Conservation (phyloP, 1,140 invertebrate genomes). For the Onthophagus taurus region DNA sequence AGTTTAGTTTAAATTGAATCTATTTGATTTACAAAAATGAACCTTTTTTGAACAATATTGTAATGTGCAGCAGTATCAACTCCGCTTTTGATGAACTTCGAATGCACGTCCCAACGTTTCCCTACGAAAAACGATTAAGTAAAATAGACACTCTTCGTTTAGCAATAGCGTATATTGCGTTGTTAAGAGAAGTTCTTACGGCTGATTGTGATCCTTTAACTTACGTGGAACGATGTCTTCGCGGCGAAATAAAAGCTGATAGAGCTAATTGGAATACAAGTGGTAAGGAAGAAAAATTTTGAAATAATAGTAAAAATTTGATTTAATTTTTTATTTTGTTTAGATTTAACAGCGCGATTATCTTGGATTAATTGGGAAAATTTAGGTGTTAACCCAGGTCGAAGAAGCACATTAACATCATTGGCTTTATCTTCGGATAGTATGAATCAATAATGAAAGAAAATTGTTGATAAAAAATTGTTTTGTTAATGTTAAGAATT, state of each 20-base stretch:
- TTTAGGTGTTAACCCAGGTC: slow-evolving; percentile 82
- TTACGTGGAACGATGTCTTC: slow-evolving; percentile 85
- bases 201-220: slow-evolving; percentile 86
- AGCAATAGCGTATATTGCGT: slow-evolving; percentile 93
- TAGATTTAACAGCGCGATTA: slow-evolving; percentile 91
- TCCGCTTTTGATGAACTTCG: slow-evolving; percentile 93
- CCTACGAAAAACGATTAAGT: slow-evolving; percentile 93
- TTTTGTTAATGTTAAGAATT: neutral
- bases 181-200: slow-evolving; percentile 83
- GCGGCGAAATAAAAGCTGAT: slow-evolving; percentile 78
- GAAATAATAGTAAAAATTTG: neutral
- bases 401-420: slow-evolving; percentile 70
- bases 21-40: neutral
- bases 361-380: slow-evolving; percentile 99
- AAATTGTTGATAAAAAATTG: no score
- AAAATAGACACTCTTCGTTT: slow-evolving; percentile 95
- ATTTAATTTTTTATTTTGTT: slow-evolving; percentile 1
- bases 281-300: slow-evolving; percentile 45
- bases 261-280: slow-evolving; percentile 92
- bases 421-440: slow-evolving; percentile 66
- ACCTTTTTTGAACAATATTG: slow-evolving; percentile 12
- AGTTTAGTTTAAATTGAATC: neutral
- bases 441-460: slow-evolving; percentile 26
- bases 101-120: slow-evolving; percentile 95
- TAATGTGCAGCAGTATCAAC: slow-evolving; percentile 86